phyloP scores from a whole-genome alignment of 1,140 invertebrate species.

The Elysia chlorotica region DNA sequence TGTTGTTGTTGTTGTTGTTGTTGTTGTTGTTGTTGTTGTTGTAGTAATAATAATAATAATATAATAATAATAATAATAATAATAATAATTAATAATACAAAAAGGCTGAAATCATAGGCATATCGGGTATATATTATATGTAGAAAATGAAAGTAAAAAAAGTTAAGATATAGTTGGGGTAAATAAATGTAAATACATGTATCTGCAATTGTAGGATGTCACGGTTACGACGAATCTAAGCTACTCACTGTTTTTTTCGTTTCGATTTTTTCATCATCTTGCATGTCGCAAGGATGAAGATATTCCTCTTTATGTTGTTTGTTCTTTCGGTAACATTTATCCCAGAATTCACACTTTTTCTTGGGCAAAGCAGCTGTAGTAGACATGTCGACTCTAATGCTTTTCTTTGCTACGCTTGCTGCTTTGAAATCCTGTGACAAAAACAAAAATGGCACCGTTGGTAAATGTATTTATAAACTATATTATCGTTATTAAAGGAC shows the following conservation, averaged over 20 bases:
- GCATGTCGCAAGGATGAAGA: slow-evolving; percentile 37
- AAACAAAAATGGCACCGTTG: too few species aligned
- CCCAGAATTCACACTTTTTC: slow-evolving; percentile 45
- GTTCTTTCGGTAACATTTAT: slow-evolving; percentile 52
- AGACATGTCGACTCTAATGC: too few species aligned
- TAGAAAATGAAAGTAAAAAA: background rate
- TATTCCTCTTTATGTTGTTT: slow-evolving; percentile 41
- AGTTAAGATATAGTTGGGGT: background rate
- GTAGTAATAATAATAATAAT: too few species aligned
- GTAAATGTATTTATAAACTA: too few species aligned
- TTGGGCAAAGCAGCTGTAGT: slow-evolving; percentile 5
- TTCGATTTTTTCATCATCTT: slow-evolving; percentile 7
- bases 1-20: too few species aligned
- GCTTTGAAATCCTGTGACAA: too few species aligned
- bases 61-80: background rate
- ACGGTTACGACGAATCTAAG: background rate
- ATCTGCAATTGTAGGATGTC: background rate
- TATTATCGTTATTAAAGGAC: too few species aligned
- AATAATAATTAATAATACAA: background rate
- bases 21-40: too few species aligned
- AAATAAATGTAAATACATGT: background rate
- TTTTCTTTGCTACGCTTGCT: too few species aligned
- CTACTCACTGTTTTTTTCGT: slow-evolving; percentile 4
- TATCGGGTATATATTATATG: background rate
- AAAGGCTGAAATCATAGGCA: background rate